Base-by-base conservation (phyloP, 1,140 invertebrate genomes). In the Aricia agestis region DNA sequence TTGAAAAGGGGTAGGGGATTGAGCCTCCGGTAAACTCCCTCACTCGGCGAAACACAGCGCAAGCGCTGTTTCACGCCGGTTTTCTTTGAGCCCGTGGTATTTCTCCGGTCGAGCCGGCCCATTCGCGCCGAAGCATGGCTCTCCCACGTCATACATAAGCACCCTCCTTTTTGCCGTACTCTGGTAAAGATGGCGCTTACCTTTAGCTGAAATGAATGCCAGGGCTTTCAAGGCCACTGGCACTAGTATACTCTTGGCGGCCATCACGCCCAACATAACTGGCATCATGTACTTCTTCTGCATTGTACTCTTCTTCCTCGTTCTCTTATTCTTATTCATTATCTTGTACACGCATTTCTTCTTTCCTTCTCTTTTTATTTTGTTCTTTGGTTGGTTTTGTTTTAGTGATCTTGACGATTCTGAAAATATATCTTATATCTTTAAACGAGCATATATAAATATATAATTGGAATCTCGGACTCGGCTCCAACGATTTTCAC, bases 201-300 rank as follows among this genome's bases (percentile, higher is more conserved):
- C 90, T 90, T 91, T 91, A 66, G 80, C 81, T 25, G 94, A 94
- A 10, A 95, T 78, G 66, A 95, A 91, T 5, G 94, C 93, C 10
- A 95, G 76, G 18, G 91, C 91, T 76, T 95, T 95, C 66, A 95
- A 76, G 15, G 93, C 92, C n/a, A 95, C 81, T 1, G 94, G 94
- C 67, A 95, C 76, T 2, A 95, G 66, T 7, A 95, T 83, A 59
- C 93, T 92, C 76, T 95, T 95, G 4, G 94, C 94, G 13, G 94
- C 80, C 13, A 94, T 76, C 11, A 94, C 85, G 0, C 94, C 94
- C n/a, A 94, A 78, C 15, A 95, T 78, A 58, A 95, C 67, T 0
- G 94, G 94, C 52, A 94, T 59, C 36, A 94, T 72, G 67, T 89
- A 93, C 74, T 93, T 94, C 73, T 83, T 85, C 7, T 78, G 63